Conservation (phyloP, 2,797 vertebrate genomes). For the Rhinatrema bivittatum region DNA sequence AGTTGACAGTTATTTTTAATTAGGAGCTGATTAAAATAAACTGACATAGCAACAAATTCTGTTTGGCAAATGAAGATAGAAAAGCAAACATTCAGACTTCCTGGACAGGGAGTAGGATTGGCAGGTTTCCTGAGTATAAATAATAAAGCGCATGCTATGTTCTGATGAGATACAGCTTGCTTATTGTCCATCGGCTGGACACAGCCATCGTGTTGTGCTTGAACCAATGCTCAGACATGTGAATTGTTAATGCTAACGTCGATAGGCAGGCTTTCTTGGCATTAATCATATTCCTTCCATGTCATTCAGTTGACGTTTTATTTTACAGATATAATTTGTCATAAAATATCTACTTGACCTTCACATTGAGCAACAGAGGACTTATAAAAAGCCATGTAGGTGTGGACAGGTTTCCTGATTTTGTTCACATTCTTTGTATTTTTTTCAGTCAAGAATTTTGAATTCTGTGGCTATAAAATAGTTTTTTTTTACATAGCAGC, state of each 20-base stretch:
- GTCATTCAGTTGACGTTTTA: too few species aligned
- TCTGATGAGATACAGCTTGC: slow-evolving; percentile 29
- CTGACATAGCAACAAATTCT: slow-evolving; percentile 56
- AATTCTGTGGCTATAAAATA: too few species aligned
- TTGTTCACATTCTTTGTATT: not conserved
- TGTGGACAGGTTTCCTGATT: not conserved
- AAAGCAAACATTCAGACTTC: slow-evolving; percentile 63
- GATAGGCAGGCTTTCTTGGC: not conserved
- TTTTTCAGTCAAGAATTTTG: too few species aligned
- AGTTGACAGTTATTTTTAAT: slow-evolving; percentile 47
- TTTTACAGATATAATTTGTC: too few species aligned
- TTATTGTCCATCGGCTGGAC: slow-evolving; percentile 26
- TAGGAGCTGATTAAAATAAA: slow-evolving; percentile 55
- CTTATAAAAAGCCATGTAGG: not conserved
- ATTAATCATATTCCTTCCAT: not conserved
- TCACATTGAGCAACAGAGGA: too few species aligned
- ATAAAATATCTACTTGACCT: too few species aligned
- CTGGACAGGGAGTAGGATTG: slow-evolving; percentile 55
- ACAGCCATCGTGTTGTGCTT: slow-evolving; percentile 19
- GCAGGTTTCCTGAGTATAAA: slow-evolving; percentile 51
- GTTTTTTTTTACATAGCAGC: too few species aligned
- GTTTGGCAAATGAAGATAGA: slow-evolving; percentile 53
- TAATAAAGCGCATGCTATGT: slow-evolving; percentile 48
- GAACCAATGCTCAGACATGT: not conserved
- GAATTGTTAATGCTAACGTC: slow-evolving; percentile 5